Conservation (phyloP, 30 jellyfish, hydroid and myxozoan genomes). For the Hydractinia echinata region DNA sequence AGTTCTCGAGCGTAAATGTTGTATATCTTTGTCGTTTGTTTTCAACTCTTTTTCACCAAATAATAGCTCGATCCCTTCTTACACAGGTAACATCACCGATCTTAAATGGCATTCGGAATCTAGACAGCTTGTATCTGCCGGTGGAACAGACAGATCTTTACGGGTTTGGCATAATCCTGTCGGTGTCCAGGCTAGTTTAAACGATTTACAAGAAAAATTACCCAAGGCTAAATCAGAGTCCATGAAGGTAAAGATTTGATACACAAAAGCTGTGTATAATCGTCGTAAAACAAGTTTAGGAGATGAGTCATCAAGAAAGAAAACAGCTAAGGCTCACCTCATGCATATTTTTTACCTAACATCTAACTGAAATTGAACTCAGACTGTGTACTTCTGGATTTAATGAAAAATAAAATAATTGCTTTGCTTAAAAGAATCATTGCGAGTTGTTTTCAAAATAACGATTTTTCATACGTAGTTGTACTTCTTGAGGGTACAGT, state of each 20-base stretch:
- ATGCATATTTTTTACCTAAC: too few relatives aligned
- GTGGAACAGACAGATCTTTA: slow-evolving; percentile 74
- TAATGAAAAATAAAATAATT: background rate
- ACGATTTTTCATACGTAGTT: too few relatives aligned
- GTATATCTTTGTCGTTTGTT: too few relatives aligned
- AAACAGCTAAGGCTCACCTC: background rate
- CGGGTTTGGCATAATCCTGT: slow-evolving; percentile 88
- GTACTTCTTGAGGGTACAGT: too few relatives aligned
- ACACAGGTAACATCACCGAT: slow-evolving; percentile 55
- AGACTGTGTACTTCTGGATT: background rate
- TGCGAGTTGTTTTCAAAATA: too few relatives aligned
- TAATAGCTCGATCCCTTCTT: background rate
- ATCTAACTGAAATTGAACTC: too few relatives aligned
- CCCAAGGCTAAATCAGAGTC: slow-evolving; percentile 64
- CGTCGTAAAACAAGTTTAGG: too few relatives aligned
- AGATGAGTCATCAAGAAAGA: too few relatives aligned
- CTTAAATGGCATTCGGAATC: slow-evolving; percentile 88
- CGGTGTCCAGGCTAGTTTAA: slow-evolving; percentile 67
- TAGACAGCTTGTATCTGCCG: slow-evolving; percentile 67
- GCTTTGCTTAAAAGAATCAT: too few relatives aligned
- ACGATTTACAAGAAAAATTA: slow-evolving; percentile 71
- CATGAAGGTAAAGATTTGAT: slow-evolving; percentile 63
- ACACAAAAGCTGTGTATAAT: too few relatives aligned
- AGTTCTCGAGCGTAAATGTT: too few relatives aligned
- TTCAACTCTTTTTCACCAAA: too few relatives aligned